Evolutionary conservation across 2,888 invertebrate genomes (phyloP), one percentile per base, ranked within the genome.

Genomic region (Pollenia angustigena): DNA sequence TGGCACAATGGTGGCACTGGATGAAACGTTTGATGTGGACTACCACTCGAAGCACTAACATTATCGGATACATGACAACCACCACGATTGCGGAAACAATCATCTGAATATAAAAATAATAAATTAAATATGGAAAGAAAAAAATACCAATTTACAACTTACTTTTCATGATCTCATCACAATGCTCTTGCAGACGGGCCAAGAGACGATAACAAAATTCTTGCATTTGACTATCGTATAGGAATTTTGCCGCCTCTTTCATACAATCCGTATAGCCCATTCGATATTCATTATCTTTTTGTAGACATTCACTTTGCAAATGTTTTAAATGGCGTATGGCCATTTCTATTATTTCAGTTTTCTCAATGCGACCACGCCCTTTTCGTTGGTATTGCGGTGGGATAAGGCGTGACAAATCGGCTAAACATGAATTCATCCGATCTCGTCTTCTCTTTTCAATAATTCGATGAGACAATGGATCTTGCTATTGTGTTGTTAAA

Each of bases 321-420:
- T 97, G 97, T 92, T 98, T 97, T 94, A 99, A 96, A 91, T 99
- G 98, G 81, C 97, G 96, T 88, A 98, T 99, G 58, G 99, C 98
- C 98, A 99, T 98, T 94, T 99, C 99, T 84, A 99, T 98, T 86
- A 99, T 99, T 94, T 99, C 99, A 0, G 99, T 99, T 94, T 99
- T 99, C 93, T 99, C 99, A 69, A 99, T 97, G 58, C 99, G 95
- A 16, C 99, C 99, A 78, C 99, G 95, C 9, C 98, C 98, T 93
- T 99, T 99, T 93, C 98, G 98, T 91, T 98, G 94, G 93, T 98
- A 98, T 90, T 97, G 97, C 1, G 97, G 96, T 0, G 99, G 99
- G 87, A 99, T 98, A 75, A 99, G 95, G 54, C 98, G 95, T 76
- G 98, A 98, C 46, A 99, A 95, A 93, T 99, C 98, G 0, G 98